Evolutionary conservation across 1,140 invertebrate species (phyloP), one percentile per base, ranked within the genome.

Genomic region (Papilio helenus): DNA sequence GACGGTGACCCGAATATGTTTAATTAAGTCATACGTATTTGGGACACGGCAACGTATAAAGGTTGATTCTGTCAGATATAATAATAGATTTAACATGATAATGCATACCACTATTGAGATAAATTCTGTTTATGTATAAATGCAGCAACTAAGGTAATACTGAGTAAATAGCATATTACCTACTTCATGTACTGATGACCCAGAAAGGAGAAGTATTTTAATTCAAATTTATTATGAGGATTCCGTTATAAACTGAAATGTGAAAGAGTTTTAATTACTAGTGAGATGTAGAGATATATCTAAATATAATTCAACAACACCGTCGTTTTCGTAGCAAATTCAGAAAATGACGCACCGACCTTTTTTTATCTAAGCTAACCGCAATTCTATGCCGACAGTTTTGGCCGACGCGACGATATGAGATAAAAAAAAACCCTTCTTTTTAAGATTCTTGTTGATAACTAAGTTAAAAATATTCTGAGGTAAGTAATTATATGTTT

Each of bases 291-390:
- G 12, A 29, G 61, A 68, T 29, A 29, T 68, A 34, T 68, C 3
- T 65, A 65, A 65, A 65, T 68, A 34, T 68, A 68, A 68, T 29
- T 68, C 61, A 68, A 68, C 61, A 68, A 68, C 61, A 68, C 26
- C 61, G 61, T 2, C 10, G 23, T 29, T 68, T 68, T 68, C 10
- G 26, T 68, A 34, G 61, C 61, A 34, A 68, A 68, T 34, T 68
- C 61, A 68, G 61, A 68, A 65, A 68, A 68, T 68, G 61, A 68
- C 61, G 61, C 61, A 29, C 61, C 61, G 61, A 68, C 61, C 61
- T 68, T 68, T 68, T 46, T 68, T 68, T 68, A 68, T 68, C 61
- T 68, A 68, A 16, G 23, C 26, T 29, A 68, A 65, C 61, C 61
- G 61, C 61, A 65, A 34, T 68, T 68, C 61, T 26, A 14, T 16